Evolutionary conservation across 2,888 invertebrate species (phyloP), one percentile per base, ranked within the genome.

Genomic region (Antheraea assamensis): DNA sequence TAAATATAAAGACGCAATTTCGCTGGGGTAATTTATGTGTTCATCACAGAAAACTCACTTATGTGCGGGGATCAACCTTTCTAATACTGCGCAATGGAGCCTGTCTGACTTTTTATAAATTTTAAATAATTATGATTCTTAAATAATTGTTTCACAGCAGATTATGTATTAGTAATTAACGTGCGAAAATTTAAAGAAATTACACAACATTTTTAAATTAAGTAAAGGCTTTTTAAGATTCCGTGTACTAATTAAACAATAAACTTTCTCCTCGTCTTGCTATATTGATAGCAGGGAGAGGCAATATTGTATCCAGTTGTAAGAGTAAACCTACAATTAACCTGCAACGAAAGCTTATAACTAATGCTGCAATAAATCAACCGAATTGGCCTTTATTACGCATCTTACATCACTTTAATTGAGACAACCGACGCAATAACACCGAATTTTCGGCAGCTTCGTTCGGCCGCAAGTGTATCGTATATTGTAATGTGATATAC

Each of bases 371-470:
- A 85, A 92, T 93, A 92, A 92, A 93, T 93, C 92, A 92, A 83
- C 83, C 79, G 86, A 91, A 92, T 91, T 73, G 89, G 87, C 90
- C 86, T 89, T 91, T 91, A 92, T 92, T 91, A 90, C 90, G 88
- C 89, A 90, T 91, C 92, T 92, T 90, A 92, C 91, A 89, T 92
- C 90, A 89, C 87, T 88, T 91, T 92, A 91, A 92, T 92, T 91
- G 90, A 90, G 92, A 90, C 88, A 87, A 85, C 85, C 82, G 82
- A 83, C 55, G 73, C 70, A 70, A 73, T 73, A 73, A 47, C 80
- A 82, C 83, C 80, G 83, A 85, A 87, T 87, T 91, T 90, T 86
- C 81, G 83, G 79, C 81, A 84, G 84, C 86, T 87, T 82, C 70
- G 78, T 80, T 80, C 75, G 80, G 78, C 71, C 76, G 78, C 74